Percentiles rank a stretch among this genome's conserved stretches.
phyloP scores from a whole-genome alignment of 2,888 invertebrate genomes.

The Acanthosoma haemorrhoidale region DNA sequence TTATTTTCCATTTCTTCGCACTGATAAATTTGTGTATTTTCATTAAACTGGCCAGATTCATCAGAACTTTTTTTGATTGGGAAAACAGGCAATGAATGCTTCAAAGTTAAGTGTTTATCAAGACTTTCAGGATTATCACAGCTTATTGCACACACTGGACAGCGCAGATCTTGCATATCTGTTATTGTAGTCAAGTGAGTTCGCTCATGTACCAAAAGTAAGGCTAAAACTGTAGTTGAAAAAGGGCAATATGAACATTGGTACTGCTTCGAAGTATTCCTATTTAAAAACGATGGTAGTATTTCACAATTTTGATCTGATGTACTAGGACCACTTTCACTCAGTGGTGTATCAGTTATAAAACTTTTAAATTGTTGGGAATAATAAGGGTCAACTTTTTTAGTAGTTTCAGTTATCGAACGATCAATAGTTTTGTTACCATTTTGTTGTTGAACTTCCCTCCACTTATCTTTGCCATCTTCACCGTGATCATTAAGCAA shows the following conservation, averaged over 20 bases:
- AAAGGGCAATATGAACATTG: slow-evolving; percentile 87
- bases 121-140: slow-evolving; percentile 55
- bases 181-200: slow-evolving; percentile 54
- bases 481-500: slow-evolving; percentile 79
- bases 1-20: slow-evolving; percentile 24
- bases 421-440: slow-evolving; percentile 30
- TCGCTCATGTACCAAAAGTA: slow-evolving; percentile 86
- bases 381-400: slow-evolving; percentile 33
- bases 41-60: slow-evolving; percentile 35
- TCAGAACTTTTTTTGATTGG: slow-evolving; percentile 46
- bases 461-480: slow-evolving; percentile 57
- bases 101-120: slow-evolving; percentile 59
- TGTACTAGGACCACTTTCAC: slow-evolving; percentile 33
- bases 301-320: slow-evolving; percentile 32
- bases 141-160: slow-evolving; percentile 56
- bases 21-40: slow-evolving; percentile 25
- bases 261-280: slow-evolving; percentile 69
- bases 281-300: slow-evolving; percentile 47
- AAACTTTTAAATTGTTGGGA: background rate
- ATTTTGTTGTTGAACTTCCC: slow-evolving; percentile 50
- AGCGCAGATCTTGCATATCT: slow-evolving; percentile 48
- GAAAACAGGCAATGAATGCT: slow-evolving; percentile 49
- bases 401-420: slow-evolving; percentile 24
- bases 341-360: background rate
- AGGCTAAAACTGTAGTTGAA: slow-evolving; percentile 81